Conservation (phyloP, 2,888 invertebrate genomes). For the Drosophila tripunctata region DNA sequence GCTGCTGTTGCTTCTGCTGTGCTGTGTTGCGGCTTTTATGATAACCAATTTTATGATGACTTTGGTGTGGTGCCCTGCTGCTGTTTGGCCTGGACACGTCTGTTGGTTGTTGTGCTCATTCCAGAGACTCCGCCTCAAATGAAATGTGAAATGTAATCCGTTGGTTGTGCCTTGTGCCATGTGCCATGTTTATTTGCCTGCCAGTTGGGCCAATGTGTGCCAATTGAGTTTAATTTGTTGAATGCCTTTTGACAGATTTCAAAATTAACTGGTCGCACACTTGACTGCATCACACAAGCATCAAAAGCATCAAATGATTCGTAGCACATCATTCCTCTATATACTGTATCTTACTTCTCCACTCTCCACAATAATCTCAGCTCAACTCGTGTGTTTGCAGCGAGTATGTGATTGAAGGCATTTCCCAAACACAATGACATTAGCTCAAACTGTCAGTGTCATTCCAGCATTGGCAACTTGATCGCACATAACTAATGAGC, state of each 20-base stretch:
- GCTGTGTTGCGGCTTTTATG: slow-evolving; percentile 55
- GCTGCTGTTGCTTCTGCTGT: slow-evolving; percentile 10
- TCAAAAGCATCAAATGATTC: slow-evolving; percentile 30
- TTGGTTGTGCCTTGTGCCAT: slow-evolving; percentile 64
- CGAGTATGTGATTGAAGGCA: slow-evolving; percentile 49
- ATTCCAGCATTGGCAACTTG: background rate
- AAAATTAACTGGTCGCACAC: slow-evolving; percentile 76
- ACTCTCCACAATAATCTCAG: slow-evolving; percentile 12
- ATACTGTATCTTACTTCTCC: slow-evolving; percentile 1
- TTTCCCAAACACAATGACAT: slow-evolving; percentile 42
- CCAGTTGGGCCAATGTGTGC: slow-evolving; percentile 57
- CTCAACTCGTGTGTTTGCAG: slow-evolving; percentile 4
- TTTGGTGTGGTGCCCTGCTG: slow-evolving; percentile 20
- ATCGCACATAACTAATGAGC: background rate
- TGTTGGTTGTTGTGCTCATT: background rate
- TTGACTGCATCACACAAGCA: slow-evolving; percentile 61
- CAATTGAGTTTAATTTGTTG: slow-evolving; percentile 79
- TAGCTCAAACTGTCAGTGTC: slow-evolving; percentile 31
- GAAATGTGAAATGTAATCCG: slow-evolving; percentile 79
- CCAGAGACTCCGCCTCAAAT: slow-evolving; percentile 44
- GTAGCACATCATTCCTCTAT: slow-evolving; percentile 4
- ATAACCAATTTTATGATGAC: slow-evolving; percentile 55
- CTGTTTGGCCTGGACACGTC: slow-evolving; percentile 19
- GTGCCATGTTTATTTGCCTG: slow-evolving; percentile 77
- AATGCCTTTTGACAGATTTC: slow-evolving; percentile 79